Evolutionary conservation across 2,888 invertebrate species (phyloP).

Genomic region (Fissipunctia ypsillon): DNA sequence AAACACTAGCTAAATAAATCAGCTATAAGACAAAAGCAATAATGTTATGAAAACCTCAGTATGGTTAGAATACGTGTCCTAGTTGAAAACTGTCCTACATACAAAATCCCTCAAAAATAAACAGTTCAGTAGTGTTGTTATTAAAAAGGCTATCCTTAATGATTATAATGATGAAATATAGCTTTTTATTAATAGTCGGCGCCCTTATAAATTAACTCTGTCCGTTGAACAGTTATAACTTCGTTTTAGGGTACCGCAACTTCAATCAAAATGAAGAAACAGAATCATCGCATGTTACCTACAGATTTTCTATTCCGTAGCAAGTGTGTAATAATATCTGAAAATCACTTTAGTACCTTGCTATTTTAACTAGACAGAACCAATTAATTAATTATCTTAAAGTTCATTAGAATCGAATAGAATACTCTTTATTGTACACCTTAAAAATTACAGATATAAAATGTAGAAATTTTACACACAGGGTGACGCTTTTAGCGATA

Average conservation of each 20-base stretch:
- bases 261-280: not conserved
- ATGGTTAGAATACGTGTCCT: not conserved
- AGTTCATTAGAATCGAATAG: no score
- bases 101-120: conserved; percentile 52
- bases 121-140: conserved; percentile 37
- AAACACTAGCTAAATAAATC: no score
- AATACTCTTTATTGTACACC: no score
- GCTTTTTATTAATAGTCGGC: conserved; percentile 71
- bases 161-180: conserved; percentile 75
- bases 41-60: not conserved
- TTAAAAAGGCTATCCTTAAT: conserved; percentile 60
- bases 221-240: conserved; percentile 68
- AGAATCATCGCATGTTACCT: no score
- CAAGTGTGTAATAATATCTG: no score
- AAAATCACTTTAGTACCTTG: no score
- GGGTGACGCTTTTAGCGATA: no score
- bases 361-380: not conserved
- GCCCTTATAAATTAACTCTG: conserved; percentile 80
- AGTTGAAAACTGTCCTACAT: conserved; percentile 24
- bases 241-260: conserved; percentile 59
- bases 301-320: not conserved
- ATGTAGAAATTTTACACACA: no score
- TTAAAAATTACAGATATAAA: no score
- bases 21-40: no score
- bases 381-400: not conserved